Base-by-base conservation (phyloP, 2,797 vertebrate species). In the Gambelia wislizenii region DNA sequence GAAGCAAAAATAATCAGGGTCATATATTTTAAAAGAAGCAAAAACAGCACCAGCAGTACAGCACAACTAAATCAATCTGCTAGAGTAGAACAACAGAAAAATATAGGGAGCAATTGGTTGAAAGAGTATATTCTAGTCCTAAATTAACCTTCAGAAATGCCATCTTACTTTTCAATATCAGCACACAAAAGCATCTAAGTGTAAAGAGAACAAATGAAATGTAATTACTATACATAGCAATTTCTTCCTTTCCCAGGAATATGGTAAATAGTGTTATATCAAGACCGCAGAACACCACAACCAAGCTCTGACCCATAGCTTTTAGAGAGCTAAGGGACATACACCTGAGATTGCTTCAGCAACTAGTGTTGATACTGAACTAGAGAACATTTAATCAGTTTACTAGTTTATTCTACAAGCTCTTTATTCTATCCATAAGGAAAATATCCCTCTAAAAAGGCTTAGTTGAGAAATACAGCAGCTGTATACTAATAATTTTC, bases 401-500 rank as follows among this genome's bases (percentile, higher is more conserved):
- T 72, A 14, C 67, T 42, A 2, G 83, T 0, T 4, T 22, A 84
- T 72, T 94, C 84, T 84, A 92, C 84, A 49, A 90, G 90, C 27
- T 91, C 42, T 80, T 64, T 79, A 86, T 83, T 92, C 92, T 75
- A 87, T 20, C 89, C 49, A 85, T 89, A 56, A 88, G 47, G 91
- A 90, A 91, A 25, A 44, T 33, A 93, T 39, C 49, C 27, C 47
- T 49, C n/a, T 89, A 93, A 91, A 92, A 52, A 56, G 92, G n/a
- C n/a, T n/a, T 79, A 90, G 89, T 94, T 27, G 0, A 86, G 91
- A 95, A 95, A 94, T 88, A 69, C 80, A 93, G 88, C 79, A 94
- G 22, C 59, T 70, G 90, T 89, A 86, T 2, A 83, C 87, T 72
- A 78, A 20, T 44, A 89, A 95, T 93, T 96, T 95, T 91, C 95